These are phyloP conservation scores for Hofmannophila pseudospretella DNA, from an alignment of 2,888 invertebrate species.

Conservation along the genomic window DNA sequence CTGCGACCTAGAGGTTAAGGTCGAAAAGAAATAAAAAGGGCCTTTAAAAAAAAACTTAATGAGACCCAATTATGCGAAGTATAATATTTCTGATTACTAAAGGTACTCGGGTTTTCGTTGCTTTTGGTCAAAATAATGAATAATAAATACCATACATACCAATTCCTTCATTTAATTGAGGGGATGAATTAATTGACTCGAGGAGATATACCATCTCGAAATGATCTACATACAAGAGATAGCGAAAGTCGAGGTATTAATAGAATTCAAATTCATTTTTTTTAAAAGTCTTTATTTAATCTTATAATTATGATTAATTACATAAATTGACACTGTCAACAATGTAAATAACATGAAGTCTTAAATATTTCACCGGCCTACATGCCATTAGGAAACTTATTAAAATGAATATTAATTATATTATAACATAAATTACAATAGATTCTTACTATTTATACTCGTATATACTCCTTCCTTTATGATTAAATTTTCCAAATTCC, in stretches of 20 bases:
- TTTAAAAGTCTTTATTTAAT: too few relatives aligned
- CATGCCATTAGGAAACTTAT: too few relatives aligned
- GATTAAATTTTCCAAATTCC: too few relatives aligned
- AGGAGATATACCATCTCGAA: slow-evolving; percentile 18
- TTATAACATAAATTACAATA: too few relatives aligned
- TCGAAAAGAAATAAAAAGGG: background rate
- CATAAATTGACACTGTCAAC: too few relatives aligned
- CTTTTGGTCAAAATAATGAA: slow-evolving; percentile 37
- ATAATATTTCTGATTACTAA: slow-evolving; percentile 26
- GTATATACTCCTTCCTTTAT: too few relatives aligned
- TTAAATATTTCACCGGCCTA: too few relatives aligned
- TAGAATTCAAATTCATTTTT: background rate
- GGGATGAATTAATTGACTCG: slow-evolving; percentile 39
- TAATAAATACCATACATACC: slow-evolving; percentile 38
- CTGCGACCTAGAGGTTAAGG: too few relatives aligned
- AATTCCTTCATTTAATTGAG: slow-evolving; percentile 39
- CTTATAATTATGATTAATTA: too few relatives aligned
- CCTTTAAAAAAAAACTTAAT: slow-evolving; percentile 8
- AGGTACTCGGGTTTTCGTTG: slow-evolving; percentile 26
- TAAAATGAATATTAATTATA: too few relatives aligned
- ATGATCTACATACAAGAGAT: slow-evolving; percentile 33
- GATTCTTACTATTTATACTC: too few relatives aligned
- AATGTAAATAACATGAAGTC: too few relatives aligned
- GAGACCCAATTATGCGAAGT: slow-evolving; percentile 19
- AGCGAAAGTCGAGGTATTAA: slow-evolving; percentile 17